Evolutionary conservation across 2,888 invertebrate genomes (phyloP), one percentile per base, ranked within the genome.

Genomic region (Acronicta leporina): DNA sequence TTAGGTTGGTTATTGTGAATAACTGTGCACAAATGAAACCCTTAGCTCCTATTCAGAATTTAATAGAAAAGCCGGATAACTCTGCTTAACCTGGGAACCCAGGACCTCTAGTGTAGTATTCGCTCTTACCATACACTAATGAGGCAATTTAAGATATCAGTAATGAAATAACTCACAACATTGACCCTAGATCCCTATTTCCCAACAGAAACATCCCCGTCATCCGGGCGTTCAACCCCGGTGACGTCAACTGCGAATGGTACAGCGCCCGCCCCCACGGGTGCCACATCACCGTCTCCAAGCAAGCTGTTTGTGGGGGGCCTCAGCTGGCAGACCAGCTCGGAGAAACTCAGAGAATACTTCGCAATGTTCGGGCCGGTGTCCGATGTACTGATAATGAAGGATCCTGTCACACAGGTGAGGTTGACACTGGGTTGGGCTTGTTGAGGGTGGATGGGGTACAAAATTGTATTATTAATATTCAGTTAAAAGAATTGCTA

Each of bases 381-480:
- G 74, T 97, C 98, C 35, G 98, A 98, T 88, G 98, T 98, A 58
- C 96, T 98, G 68, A 98, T 98, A 83, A 98, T 98, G 98, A 98
- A 98, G 95, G 98, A 98, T 91, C 98, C 98, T 0, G 97, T 98
- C 41, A 98, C 98, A 73, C 98, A 98, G 97, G 98, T 98, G 73
- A 84, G 89, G 5, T 14, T 6, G 14, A 16, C 0, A 0, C 14
- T 16, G 45, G 8, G 25, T 25, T 52, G 10, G 50, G 38, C 43
- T 27, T 43, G 40, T 38, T 6, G 0, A 5, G 4, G 6, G 20
- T 38, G 0, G 35, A 2, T 41, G 46, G 33, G 42, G 45, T 70
- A 66, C 61, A 58, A 62, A 51, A 20, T 54, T 52, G n/a, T 33
- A 14, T 42, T 52, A 1, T n/a, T n/a, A n/a, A n/a, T n/a, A n/a